Percentiles rank a stretch among this genome's conserved stretches.
phyloP scores from a whole-genome alignment of 2,797 vertebrate species.

The Cynodonichthys magdalenae region DNA sequence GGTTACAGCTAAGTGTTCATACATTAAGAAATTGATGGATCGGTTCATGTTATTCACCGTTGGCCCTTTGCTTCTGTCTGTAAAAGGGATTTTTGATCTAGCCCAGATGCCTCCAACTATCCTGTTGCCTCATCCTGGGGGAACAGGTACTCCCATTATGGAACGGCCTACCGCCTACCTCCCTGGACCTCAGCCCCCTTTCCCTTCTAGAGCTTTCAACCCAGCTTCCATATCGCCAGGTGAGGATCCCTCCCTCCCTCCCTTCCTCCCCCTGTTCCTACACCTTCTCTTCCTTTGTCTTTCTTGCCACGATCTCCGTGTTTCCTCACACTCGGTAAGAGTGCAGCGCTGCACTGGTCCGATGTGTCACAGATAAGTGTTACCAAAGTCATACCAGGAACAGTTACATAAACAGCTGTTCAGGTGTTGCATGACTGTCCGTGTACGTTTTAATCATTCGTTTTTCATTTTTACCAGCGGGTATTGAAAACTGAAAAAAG shows the following conservation, averaged over 20 bases:
- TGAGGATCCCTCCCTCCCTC: constrained; percentile 74
- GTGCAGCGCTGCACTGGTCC: constrained; percentile 48
- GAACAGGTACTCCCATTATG: constrained; percentile 94
- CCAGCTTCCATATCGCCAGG: constrained; percentile 96
- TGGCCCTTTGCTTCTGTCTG: constrained; percentile 91
- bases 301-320: constrained; percentile 54
- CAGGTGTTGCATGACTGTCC: background rate
- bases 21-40: constrained; percentile 75
- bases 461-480: too few relatives aligned
- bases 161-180: constrained; percentile 94
- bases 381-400: constrained; percentile 24
- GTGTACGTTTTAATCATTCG: background rate
- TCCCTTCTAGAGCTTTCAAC: constrained; percentile 95
- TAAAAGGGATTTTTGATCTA: constrained; percentile 99
- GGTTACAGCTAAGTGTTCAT: constrained; percentile 71
- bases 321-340: constrained; percentile 39
- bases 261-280: constrained; percentile 36
- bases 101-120: constrained; percentile 99
- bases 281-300: constrained; percentile 55
- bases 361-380: constrained; percentile 49
- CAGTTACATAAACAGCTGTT: constrained; percentile 12
- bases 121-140: constrained; percentile 98
- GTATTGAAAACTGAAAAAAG: too few relatives aligned
- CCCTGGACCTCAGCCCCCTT: constrained; percentile 93
- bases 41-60: constrained; percentile 82